Conservation (phyloP, 2,888 invertebrate species). For the Lithophane semibrunnea region DNA sequence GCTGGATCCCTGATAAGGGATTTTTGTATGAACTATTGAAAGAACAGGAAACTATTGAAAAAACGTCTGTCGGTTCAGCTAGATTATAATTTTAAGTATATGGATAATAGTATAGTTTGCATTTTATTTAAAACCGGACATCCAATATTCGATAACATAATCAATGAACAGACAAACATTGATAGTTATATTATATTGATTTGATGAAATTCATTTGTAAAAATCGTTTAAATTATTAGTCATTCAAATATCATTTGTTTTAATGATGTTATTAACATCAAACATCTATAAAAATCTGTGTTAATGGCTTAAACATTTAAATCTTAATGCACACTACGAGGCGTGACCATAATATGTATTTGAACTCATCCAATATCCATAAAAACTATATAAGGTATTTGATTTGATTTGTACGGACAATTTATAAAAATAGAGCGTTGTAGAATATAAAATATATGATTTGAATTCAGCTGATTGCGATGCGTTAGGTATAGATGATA, state of each 20-base stretch:
- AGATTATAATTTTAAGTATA: not conserved
- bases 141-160: not conserved
- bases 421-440: slow-evolving; percentile 7
- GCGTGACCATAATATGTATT: not conserved
- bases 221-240: not conserved
- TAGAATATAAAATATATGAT: slow-evolving; percentile 15
- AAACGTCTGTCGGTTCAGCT: too few species aligned
- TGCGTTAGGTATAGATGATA: not conserved
- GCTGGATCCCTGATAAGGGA: too few species aligned
- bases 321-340: slow-evolving; percentile 10
- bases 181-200: too few species aligned
- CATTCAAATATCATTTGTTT: slow-evolving; percentile 25
- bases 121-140: not conserved
- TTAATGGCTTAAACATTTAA: slow-evolving; percentile 38
- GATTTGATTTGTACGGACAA: not conserved
- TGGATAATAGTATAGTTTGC: not conserved
- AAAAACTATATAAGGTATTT: not conserved
- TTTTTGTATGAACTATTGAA: too few species aligned
- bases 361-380: not conserved
- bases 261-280: slow-evolving; percentile 49
- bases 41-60: too few species aligned
- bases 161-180: slow-evolving; percentile 7
- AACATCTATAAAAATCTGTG: slow-evolving; percentile 12
- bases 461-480: slow-evolving; percentile 23
- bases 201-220: slow-evolving; percentile 1